Percentiles rank a stretch among this genome's conserved stretches.
These are phyloP conservation scores for Halyomorpha halys DNA, from an alignment of 1,140 invertebrate genomes.

Conservation along the genomic window DNA sequence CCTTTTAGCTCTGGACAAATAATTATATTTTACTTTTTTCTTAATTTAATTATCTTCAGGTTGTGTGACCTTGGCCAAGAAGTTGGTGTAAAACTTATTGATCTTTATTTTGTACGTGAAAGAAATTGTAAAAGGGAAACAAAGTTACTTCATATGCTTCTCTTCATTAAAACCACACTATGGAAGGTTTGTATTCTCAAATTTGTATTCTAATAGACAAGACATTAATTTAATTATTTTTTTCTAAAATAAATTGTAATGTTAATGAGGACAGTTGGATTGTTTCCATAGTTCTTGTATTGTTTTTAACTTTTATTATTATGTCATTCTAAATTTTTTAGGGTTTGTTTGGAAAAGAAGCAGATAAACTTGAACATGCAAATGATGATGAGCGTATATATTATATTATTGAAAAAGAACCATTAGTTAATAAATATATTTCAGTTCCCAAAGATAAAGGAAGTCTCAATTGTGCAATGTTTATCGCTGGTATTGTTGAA, in stretches of 20 bases:
- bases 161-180: constrained; percentile 91
- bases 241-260: too few species aligned
- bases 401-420: constrained; percentile 98
- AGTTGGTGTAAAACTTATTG: constrained; percentile 86
- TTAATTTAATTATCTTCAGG: constrained; percentile 43
- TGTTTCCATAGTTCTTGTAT: too few species aligned
- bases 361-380: constrained; percentile 95
- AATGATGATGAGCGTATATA: constrained; percentile 97
- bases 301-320: constrained; percentile 6
- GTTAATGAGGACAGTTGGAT: too few species aligned
- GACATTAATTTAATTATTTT: background rate
- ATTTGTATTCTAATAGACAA: background rate
- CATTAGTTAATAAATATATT: constrained; percentile 92
- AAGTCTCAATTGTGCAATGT: constrained; percentile 94
- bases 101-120: constrained; percentile 87
- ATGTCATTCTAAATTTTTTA: constrained; percentile 37
- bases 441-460: constrained; percentile 97
- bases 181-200: constrained; percentile 72
- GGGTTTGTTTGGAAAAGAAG: constrained; percentile 93
- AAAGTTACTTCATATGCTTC: constrained; percentile 86
- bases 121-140: constrained; percentile 89
- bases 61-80: constrained; percentile 87
- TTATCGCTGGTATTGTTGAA: constrained; percentile 95
- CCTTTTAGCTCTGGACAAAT: background rate
- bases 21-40: background rate